Conservation (phyloP, 1,140 invertebrate species). For the Fopius arisanus region DNA sequence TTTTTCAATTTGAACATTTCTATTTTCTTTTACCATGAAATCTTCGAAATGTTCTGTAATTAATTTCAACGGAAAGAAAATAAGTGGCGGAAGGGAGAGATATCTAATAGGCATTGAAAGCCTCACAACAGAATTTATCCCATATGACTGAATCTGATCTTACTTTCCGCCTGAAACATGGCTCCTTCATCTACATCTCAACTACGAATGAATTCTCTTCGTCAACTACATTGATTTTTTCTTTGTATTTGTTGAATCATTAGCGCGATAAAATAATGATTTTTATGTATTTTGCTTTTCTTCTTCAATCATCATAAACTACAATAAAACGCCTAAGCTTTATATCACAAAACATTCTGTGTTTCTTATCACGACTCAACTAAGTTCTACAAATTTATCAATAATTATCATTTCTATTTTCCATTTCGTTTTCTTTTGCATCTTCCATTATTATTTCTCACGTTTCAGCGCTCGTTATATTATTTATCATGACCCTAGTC, state of each 20-base stretch:
- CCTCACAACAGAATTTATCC: neutral
- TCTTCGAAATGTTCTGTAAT: neutral
- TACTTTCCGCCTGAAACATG: neutral
- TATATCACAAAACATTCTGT: conserved; percentile 55
- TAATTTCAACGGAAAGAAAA: neutral
- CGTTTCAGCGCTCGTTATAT: conserved; percentile 1
- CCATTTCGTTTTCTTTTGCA: neutral
- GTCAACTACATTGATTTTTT: neutral
- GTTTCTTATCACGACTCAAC: conserved; percentile 47
- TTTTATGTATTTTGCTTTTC: conserved; percentile 27
- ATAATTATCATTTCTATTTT: conserved; percentile 11
- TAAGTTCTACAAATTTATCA: conserved; percentile 19
- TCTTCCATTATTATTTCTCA: neutral
- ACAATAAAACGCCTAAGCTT: conserved; percentile 47
- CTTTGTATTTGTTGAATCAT: conserved; percentile 29
- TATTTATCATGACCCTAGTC: neutral
- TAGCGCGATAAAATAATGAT: conserved; percentile 41
- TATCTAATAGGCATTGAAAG: neutral
- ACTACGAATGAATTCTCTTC: neutral
- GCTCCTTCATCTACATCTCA: neutral
- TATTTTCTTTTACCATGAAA: too few species aligned
- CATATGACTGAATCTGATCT: neutral
- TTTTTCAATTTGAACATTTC: too few species aligned
- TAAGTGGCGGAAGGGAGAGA: neutral
- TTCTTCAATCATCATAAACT: conserved; percentile 38